A percentile compares a stretch with the other conserved stretches of the same genome.
phyloP scores from a whole-genome alignment of 2,797 vertebrate genomes.

The Spheniscus humboldti region DNA sequence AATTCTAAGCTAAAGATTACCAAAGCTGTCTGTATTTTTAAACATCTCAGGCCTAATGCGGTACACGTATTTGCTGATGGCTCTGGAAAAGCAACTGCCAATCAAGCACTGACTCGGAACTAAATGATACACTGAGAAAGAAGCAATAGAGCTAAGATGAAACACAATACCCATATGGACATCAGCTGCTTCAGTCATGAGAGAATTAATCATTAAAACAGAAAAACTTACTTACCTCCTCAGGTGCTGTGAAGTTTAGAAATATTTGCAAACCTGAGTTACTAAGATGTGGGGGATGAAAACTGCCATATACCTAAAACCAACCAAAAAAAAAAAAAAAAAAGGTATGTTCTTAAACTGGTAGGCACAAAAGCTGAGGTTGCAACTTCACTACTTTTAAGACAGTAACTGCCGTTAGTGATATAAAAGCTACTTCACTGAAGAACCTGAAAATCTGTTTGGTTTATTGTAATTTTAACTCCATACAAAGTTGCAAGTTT shows the following conservation, averaged over 20 bases:
- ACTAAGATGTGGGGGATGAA: neutral
- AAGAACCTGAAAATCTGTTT: neutral
- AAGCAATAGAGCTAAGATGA: neutral
- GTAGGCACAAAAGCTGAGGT: neutral
- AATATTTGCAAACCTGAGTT: neutral
- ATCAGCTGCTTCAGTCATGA: neutral
- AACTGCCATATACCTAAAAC: neutral
- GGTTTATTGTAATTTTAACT: neutral
- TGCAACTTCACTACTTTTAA: neutral
- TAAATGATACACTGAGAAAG: neutral
- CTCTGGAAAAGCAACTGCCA: neutral
- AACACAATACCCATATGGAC: neutral
- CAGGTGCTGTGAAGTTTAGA: neutral
- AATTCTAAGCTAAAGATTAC: neutral
- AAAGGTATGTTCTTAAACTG: neutral
- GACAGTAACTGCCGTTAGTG: neutral
- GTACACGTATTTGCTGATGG: neutral
- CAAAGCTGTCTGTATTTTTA: neutral
- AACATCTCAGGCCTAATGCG: neutral
- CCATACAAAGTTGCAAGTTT: neutral
- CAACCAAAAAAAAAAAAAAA: neutral
- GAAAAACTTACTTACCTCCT: neutral
- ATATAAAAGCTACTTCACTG: neutral
- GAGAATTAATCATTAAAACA: neutral
- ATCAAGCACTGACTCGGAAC: rapidly evolving